Percentiles rank a stretch among this genome's conserved stretches.
Evolutionary conservation across 2,797 vertebrate species (phyloP).

Genomic region (Masticophis lateralis): DNA sequence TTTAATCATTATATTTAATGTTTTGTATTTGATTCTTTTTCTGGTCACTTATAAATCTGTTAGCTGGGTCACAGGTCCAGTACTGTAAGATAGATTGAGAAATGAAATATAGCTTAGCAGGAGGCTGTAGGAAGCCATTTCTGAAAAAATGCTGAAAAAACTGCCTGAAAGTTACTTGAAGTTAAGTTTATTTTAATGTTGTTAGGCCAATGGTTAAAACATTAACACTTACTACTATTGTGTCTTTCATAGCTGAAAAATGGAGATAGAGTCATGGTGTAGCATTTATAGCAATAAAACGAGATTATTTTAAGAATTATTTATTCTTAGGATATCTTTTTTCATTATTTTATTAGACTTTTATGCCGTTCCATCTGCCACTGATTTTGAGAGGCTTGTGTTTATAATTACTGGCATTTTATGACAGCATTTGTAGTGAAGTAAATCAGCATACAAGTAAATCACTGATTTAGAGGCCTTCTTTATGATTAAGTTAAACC

Average conservation of each 20-base stretch:
- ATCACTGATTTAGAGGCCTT: not conserved
- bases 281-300: not conserved
- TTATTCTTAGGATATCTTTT: not conserved
- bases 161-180: not conserved
- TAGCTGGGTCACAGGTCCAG: not conserved
- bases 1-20: not conserved
- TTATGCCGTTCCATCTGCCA: not conserved
- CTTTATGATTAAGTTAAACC: not conserved
- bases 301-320: not conserved
- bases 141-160: not conserved
- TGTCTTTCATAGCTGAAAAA: not conserved
- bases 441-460: not conserved
- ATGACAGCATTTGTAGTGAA: not conserved
- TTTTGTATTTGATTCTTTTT: not conserved
- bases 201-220: not conserved
- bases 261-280: not conserved
- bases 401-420: not conserved
- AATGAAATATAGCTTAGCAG: not conserved
- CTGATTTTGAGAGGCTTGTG: not conserved
- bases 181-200: not conserved
- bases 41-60: not conserved
- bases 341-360: not conserved
- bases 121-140: not conserved
- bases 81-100: not conserved
- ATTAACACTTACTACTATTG: not conserved